Conservation (phyloP, 2,113 vertebrate species). For the Holacanthus passer region DNA sequence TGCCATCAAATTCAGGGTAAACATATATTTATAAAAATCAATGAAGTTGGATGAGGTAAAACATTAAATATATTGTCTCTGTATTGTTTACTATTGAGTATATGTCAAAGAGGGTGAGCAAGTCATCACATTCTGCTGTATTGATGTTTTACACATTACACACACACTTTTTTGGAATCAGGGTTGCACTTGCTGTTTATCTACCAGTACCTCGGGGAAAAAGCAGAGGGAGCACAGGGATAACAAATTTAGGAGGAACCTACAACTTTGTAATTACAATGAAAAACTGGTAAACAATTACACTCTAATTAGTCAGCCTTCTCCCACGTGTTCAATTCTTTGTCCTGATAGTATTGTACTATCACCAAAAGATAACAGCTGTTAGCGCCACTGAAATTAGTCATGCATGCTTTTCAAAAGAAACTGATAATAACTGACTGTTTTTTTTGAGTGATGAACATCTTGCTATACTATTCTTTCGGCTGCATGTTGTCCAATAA, state of each 20-base stretch:
- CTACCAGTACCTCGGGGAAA: not conserved
- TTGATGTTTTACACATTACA: too few species aligned
- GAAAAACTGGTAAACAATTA: not conserved
- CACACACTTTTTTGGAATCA: too few species aligned
- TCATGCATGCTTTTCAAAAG: not conserved
- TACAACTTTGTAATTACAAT: not conserved
- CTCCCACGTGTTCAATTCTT: conserved; percentile 9
- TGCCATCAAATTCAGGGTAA: too few species aligned
- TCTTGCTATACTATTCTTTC: not conserved
- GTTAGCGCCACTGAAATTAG: not conserved
- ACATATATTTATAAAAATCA: too few species aligned
- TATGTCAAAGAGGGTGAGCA: too few species aligned
- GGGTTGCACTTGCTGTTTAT: too few species aligned
- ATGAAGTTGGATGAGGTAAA: too few species aligned
- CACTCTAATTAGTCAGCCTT: too few species aligned
- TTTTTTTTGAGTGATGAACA: not conserved
- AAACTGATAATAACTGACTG: not conserved
- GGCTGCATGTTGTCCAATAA: not conserved
- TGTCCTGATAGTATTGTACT: not conserved
- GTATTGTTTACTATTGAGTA: too few species aligned
- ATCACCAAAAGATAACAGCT: not conserved
- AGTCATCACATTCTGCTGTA: too few species aligned
- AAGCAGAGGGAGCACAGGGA: not conserved
- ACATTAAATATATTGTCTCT: too few species aligned
- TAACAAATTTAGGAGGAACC: not conserved